Conservation (phyloP, 2,113 vertebrate genomes). For the Delphinus delphis region DNA sequence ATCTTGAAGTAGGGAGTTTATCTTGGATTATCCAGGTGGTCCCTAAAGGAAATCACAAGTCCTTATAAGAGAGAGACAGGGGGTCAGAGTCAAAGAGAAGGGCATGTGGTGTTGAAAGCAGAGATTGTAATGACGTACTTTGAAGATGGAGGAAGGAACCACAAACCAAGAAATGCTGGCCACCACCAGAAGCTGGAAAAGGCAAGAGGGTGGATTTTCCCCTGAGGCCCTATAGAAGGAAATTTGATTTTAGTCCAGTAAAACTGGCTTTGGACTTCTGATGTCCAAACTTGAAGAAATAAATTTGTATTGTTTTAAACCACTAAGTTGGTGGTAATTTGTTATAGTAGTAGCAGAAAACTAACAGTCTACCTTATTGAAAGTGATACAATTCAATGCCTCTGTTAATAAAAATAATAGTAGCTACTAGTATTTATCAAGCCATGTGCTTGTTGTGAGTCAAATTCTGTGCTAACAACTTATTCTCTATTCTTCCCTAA, state of each 20-base stretch:
- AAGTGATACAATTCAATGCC: not conserved
- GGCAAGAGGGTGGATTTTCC: not conserved
- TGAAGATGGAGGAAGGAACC: not conserved
- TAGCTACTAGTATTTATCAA: not conserved
- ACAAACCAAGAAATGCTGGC: not conserved
- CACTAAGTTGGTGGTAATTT: not conserved
- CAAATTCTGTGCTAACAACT: not conserved
- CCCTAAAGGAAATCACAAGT: not conserved
- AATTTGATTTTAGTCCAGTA: not conserved
- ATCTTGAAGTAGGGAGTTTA: not conserved
- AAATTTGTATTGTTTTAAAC: not conserved
- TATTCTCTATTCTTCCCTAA: not conserved
- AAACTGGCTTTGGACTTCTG: not conserved
- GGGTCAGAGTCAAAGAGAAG: not conserved
- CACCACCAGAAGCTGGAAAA: not conserved
- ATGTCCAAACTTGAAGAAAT: not conserved
- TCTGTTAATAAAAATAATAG: conserved; percentile 1
- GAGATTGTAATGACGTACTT: not conserved
- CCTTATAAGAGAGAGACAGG: not conserved
- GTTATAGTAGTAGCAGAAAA: not conserved
- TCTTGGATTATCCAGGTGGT: not conserved
- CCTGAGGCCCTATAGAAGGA: not conserved
- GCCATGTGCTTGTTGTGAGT: not conserved
- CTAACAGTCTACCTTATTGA: not conserved
- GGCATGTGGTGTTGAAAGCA: not conserved